A percentile compares a stretch with the other conserved stretches of the same genome.
Evolutionary conservation across 2,888 invertebrate species (phyloP).

Genomic region (Euclidia mi): DNA sequence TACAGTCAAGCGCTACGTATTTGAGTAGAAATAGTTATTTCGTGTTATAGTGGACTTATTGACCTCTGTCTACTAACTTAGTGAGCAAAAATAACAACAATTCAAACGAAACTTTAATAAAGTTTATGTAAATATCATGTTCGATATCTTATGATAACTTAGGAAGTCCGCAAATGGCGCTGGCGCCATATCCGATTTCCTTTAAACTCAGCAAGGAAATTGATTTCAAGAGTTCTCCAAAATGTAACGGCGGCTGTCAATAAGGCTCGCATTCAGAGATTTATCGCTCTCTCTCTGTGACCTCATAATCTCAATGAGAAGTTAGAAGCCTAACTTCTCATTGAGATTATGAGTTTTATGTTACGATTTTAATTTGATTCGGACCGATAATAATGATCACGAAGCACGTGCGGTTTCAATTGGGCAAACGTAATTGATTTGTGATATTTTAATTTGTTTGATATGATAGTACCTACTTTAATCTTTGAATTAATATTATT

Average conservation of each 20-base stretch:
- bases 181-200: slow-evolving; percentile 71
- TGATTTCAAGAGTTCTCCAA: slow-evolving; percentile 78
- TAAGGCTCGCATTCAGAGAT: slow-evolving; percentile 69
- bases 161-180: slow-evolving; percentile 11
- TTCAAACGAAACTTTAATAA: too few species aligned
- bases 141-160: not conserved
- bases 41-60: too few species aligned
- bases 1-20: too few species aligned
- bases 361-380: slow-evolving; percentile 42
- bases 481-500: too few species aligned
- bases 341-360: slow-evolving; percentile 59
- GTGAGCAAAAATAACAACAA: too few species aligned
- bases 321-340: slow-evolving; percentile 50
- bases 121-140: not conserved
- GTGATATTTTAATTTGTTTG: too few species aligned
- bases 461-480: too few species aligned
- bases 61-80: too few species aligned
- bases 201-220: slow-evolving; percentile 80
- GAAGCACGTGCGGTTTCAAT: not conserved
- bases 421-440: not conserved
- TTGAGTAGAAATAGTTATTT: too few species aligned
- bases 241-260: slow-evolving; percentile 75
- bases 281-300: slow-evolving; percentile 66
- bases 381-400: slow-evolving; percentile 12
- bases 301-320: too few species aligned